Conservation (phyloP, 1,140 invertebrate species). For the Zaprionus capensis region DNA sequence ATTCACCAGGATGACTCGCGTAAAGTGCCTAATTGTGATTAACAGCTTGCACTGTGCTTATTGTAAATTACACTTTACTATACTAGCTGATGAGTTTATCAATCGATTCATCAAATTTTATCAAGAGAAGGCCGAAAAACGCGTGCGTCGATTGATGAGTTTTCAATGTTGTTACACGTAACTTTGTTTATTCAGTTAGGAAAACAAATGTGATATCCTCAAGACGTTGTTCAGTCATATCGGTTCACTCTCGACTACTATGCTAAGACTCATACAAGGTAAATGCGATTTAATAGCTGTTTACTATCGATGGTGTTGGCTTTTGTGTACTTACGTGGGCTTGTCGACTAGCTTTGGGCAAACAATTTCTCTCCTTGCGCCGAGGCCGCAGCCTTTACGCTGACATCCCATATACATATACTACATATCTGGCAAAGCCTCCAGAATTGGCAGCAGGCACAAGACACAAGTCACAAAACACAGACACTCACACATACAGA, state of each 20-base stretch:
- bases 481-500: not conserved
- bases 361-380: constrained; percentile 10
- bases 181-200: not conserved
- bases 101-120: not conserved
- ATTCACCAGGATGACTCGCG: too few species aligned
- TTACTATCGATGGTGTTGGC: constrained; percentile 40
- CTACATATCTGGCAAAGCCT: not conserved
- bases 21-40: too few species aligned
- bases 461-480: constrained; percentile 14
- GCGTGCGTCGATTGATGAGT: constrained; percentile 1
- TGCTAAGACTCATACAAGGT: not conserved
- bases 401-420: not conserved
- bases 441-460: constrained; percentile 13
- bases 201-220: not conserved
- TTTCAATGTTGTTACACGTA: not conserved
- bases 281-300: constrained; percentile 51
- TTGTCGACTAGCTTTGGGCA: constrained; percentile 24
- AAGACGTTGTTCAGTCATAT: not conserved
- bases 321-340: constrained; percentile 18
- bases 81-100: not conserved
- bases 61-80: not conserved
- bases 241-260: not conserved
- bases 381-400: not conserved
- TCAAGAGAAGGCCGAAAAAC: not conserved
- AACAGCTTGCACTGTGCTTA: too few species aligned